A percentile compares a stretch with the other conserved stretches of the same genome.
phyloP scores from a whole-genome alignment of 1,140 invertebrate genomes.

The Gonioctena quinquepunctata region DNA sequence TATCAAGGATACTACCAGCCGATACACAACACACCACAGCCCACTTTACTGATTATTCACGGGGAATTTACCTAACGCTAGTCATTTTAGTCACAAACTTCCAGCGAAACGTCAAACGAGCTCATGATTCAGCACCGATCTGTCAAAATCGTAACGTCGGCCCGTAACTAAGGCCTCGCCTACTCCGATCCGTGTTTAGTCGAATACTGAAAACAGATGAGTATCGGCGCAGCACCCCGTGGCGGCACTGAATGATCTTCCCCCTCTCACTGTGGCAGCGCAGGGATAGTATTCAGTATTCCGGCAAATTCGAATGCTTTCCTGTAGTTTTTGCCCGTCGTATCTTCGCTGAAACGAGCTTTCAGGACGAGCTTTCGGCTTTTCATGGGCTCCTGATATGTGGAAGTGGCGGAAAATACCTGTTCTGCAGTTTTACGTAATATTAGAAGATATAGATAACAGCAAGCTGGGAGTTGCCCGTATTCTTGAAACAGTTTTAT shows the following conservation, averaged over 20 bases:
- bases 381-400: conserved; percentile 10
- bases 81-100: neutral
- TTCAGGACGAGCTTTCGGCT: neutral
- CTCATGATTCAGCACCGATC: neutral
- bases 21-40: neutral
- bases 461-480: too few species aligned
- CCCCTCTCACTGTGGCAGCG: neutral
- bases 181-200: neutral
- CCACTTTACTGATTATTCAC: neutral
- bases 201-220: conserved; percentile 11
- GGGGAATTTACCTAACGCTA: neutral
- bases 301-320: neutral
- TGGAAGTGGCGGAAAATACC: neutral
- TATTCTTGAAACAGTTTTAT: neutral
- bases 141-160: neutral
- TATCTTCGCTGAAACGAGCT: neutral
- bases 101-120: conserved; percentile 4
- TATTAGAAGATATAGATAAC: neutral
- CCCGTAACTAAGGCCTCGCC: neutral
- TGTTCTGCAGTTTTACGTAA: neutral
- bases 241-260: conserved; percentile 11
- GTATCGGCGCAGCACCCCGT: conserved; percentile 7
- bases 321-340: neutral
- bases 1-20: neutral
- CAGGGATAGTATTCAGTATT: neutral